Conservation (phyloP, 2,888 invertebrate genomes). For the Xestia ashworthii region DNA sequence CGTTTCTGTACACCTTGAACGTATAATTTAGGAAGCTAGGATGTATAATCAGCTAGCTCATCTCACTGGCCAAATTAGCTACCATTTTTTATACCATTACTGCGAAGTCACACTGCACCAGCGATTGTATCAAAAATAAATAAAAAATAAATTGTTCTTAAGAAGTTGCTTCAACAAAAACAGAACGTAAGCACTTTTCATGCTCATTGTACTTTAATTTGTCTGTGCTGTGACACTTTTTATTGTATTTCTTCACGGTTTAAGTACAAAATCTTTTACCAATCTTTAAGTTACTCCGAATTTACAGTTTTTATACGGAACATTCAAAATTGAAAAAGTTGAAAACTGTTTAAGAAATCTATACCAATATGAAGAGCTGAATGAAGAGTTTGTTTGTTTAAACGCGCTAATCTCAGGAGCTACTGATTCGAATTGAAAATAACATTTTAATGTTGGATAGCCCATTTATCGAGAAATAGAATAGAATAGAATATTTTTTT, state of each 20-base stretch:
- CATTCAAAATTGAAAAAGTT: background rate
- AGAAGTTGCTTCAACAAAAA: background rate
- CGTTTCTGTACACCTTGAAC: too few relatives aligned
- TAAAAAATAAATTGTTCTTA: background rate
- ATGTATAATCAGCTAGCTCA: background rate
- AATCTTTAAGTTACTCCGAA: background rate
- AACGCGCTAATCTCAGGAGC: too few relatives aligned
- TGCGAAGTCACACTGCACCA: conserved; percentile 2
- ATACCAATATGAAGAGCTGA: too few relatives aligned
- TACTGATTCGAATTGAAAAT: too few relatives aligned
- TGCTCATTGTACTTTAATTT: conserved; percentile 16
- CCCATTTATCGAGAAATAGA: too few relatives aligned
- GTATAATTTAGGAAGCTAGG: too few relatives aligned
- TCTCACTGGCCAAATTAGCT: background rate
- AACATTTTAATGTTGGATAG: too few relatives aligned
- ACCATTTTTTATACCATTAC: background rate
- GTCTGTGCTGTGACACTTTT: background rate
- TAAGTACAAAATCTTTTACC: background rate
- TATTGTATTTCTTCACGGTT: background rate
- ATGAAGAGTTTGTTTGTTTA: too few relatives aligned
- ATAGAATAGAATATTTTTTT: too few relatives aligned
- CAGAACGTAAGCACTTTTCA: conserved; percentile 9
- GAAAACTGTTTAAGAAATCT: background rate
- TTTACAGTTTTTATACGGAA: background rate
- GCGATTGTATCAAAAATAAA: background rate